Conservation (phyloP, 2,797 vertebrate genomes). For the Geotria australis region DNA sequence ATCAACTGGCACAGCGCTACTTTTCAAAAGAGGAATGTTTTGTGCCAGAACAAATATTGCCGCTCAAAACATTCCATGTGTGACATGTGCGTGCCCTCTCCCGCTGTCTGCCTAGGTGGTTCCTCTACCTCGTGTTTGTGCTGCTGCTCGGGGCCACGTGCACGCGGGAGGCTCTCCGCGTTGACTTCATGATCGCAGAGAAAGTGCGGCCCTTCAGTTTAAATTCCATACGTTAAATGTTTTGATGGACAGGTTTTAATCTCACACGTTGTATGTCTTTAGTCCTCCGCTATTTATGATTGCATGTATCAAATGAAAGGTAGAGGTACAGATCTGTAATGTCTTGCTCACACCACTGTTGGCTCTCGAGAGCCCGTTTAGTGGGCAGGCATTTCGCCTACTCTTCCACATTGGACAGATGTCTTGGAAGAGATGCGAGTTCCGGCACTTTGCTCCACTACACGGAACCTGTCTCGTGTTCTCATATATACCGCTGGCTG, state of each 20-base stretch:
- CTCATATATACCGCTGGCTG: no score
- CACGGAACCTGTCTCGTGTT: no score
- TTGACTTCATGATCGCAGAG: conserved; percentile 89
- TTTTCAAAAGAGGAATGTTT: no score
- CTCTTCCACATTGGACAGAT: no score
- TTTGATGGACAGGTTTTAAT: not conserved
- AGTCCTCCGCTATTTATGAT: no score
- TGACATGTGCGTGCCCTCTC: not conserved
- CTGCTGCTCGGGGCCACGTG: conserved; percentile 79
- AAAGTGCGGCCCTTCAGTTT: conserved; percentile 27
- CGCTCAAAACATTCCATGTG: not conserved
- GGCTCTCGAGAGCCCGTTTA: conserved; percentile 11
- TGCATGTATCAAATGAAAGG: no score
- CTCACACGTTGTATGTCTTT: no score
- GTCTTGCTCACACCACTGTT: conserved; percentile 9
- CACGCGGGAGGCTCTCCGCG: conserved; percentile 53
- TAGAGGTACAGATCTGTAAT: no score
- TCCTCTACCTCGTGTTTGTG: conserved; percentile 82
- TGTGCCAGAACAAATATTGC: no score
- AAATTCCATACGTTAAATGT: not conserved
- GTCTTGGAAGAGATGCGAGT: no score
- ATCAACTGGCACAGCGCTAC: no score
- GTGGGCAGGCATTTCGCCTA: not conserved
- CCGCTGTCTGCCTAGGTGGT: conserved; percentile 38
- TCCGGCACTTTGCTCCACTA: no score